Evolutionary conservation across 1,140 invertebrate genomes (phyloP), one percentile per base, ranked within the genome.

Genomic region (Macrobrachium rosenbergii): DNA sequence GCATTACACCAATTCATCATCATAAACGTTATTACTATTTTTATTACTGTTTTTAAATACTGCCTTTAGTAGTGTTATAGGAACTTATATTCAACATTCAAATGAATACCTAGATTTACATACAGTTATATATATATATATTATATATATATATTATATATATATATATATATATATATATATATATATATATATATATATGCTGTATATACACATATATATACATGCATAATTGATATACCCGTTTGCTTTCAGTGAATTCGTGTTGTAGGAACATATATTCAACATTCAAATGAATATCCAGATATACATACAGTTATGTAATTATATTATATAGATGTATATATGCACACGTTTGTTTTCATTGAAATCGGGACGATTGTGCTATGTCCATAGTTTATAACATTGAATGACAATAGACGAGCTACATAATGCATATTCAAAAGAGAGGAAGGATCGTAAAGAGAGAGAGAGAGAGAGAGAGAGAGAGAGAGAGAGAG

Each of bases 111-210:
- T 43, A 43, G 28, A 43, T 76, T 52, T 76, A 76, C 45, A 76
- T 76, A 76, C n/a, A n/a, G n/a, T n/a, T 76, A 76, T 43, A 76
- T 76, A 76, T 76, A 76, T 43, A 76, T 76, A 58, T 76, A 76
- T n/a, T 43, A 76, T 76, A 69, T 76, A 76, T 43, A 76, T 43
- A 76, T 43, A 76, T n/a, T 43, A 76, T 43, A 76, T 28, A 43
- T n/a, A 76, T 76, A 76, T 43, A 76, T 76, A 76, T 76, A 76
- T 43, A 76, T 76, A 76, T 76, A 76, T 43, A 76, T 76, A 58
- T 76, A 76, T 43, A 76, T 76, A 69, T 76, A 76, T 43, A 76
- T 43, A 76, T 43, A 76, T 43, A 76, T 43, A 76, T 28, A 43
- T n/a, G n/a, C n/a, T n/a, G n/a, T 76, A 58, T 76, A 76, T 43